Evolutionary conservation across 2,888 invertebrate species (phyloP), one percentile per base, ranked within the genome.

Genomic region (Synanthedon vespiformis): DNA sequence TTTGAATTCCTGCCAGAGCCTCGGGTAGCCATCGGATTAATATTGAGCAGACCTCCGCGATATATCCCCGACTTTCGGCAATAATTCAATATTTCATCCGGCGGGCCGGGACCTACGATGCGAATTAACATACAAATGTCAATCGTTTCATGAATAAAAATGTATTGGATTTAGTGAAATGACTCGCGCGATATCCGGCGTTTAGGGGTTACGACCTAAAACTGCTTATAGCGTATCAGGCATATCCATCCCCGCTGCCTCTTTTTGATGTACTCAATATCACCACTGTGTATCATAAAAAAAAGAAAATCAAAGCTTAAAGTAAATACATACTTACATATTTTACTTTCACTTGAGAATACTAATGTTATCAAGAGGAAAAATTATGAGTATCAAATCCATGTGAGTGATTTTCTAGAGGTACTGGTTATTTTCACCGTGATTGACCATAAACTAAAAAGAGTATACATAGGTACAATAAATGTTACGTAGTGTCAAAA

Each of bases 111-210:
- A 82, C 81, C 82, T 80, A 77, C 77, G 74, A 77, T 68, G 77
- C 68, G 80, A 82, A 87, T 87, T 87, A 87, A 85, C 87, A 87
- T 87, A 87, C 84, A 86, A 87, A 87, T 83, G 87, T 85, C 86
- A 85, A 86, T 87, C 83, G 85, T 84, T 86, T 80, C 85, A 86
- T 87, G 86, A 86, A 87, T 87, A 86, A 86, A 86, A 87, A 85
- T 87, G 85, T 86, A 87, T 87, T 85, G 86, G 85, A 84, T 87
- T 86, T 85, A 82, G 84, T 79, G 71, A 71, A 82, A 85, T 82
- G 82, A 82, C 72, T 81, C 74, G 78, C 76, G 78, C 77, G 74
- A 74, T 74, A 68, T 74, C 63, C 61, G 62, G 67, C 70, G 69
- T 66, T 74, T 74, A 69, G 69, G 71, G 67, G 73, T 68, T 74